These are phyloP conservation scores for Brachynemurus nebulosus DNA, from an alignment of 2,888 invertebrate genomes.

Conservation along the genomic window DNA sequence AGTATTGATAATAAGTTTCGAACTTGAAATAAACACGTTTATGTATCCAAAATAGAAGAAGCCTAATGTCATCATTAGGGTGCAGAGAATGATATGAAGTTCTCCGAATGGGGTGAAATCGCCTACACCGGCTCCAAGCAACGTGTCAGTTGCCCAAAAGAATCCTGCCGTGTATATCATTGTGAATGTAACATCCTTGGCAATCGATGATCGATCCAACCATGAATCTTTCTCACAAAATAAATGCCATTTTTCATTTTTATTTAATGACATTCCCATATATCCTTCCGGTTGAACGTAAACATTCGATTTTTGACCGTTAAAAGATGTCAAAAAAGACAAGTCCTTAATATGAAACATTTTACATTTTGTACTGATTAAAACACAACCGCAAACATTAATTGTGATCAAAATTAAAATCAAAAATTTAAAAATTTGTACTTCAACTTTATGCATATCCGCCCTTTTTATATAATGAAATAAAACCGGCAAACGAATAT, in stretches of 20 bases:
- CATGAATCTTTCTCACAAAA: constrained; percentile 20
- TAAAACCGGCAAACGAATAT: constrained; percentile 30
- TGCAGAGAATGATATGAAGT: constrained; percentile 32
- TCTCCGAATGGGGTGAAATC: constrained; percentile 35
- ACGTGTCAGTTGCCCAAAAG: constrained; percentile 36
- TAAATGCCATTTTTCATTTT: constrained; percentile 14
- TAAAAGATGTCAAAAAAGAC: no score
- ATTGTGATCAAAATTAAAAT: constrained; percentile 35
- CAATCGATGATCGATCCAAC: constrained; percentile 16
- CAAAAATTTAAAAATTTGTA: constrained; percentile 36
- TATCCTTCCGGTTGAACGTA: constrained; percentile 8
- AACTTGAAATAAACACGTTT: constrained; percentile 32
- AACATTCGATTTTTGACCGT: neutral
- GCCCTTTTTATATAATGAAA: constrained; percentile 35
- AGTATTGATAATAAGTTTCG: constrained; percentile 36
- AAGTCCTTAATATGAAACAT: constrained; percentile 16
- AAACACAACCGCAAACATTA: constrained; percentile 33
- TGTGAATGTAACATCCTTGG: constrained; percentile 18
- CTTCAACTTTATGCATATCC: constrained; percentile 33
- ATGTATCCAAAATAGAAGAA: constrained; percentile 35
- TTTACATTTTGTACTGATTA: constrained; percentile 32
- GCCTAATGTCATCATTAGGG: constrained; percentile 34
- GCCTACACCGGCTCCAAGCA: constrained; percentile 37
- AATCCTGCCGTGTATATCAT: constrained; percentile 34
- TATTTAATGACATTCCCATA: constrained; percentile 11